Evolutionary conservation across 2,797 vertebrate species (phyloP).

Genomic region (Eidolon dupreanum): DNA sequence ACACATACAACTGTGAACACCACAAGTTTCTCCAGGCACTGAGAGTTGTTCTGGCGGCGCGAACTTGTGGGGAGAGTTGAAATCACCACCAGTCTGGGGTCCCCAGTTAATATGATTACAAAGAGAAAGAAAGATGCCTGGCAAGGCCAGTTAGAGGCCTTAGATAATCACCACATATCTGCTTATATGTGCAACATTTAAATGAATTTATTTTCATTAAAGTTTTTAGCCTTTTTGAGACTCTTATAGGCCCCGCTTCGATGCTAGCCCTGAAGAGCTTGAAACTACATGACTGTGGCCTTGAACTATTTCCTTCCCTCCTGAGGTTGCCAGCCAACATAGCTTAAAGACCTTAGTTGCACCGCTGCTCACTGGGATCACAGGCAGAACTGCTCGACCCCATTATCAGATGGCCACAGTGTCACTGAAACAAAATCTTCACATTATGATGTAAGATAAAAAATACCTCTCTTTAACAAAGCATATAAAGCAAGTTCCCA

Average conservation of each 20-base stretch:
- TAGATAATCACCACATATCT: background rate
- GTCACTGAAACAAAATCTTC: constrained; percentile 65
- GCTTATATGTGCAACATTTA: background rate
- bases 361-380: constrained; percentile 67
- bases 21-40: background rate
- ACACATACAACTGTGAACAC: background rate
- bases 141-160: background rate
- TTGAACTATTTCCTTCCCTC: constrained; percentile 75
- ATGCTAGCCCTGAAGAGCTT: background rate
- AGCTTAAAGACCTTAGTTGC: constrained; percentile 51
- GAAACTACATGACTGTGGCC: background rate
- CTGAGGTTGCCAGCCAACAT: constrained; percentile 59
- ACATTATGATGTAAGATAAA: constrained; percentile 57
- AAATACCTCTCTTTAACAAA: constrained; percentile 47
- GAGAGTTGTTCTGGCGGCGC: background rate
- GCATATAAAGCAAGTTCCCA: background rate
- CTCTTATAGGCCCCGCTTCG: background rate
- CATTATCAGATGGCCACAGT: constrained; percentile 38
- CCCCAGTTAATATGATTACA: background rate
- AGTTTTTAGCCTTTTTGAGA: background rate
- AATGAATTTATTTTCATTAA: background rate
- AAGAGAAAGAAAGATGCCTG: background rate
- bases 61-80: background rate
- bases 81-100: background rate
- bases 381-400: background rate